phyloP scores from a whole-genome alignment of 2,797 vertebrate species.

The Tapirus indicus region DNA sequence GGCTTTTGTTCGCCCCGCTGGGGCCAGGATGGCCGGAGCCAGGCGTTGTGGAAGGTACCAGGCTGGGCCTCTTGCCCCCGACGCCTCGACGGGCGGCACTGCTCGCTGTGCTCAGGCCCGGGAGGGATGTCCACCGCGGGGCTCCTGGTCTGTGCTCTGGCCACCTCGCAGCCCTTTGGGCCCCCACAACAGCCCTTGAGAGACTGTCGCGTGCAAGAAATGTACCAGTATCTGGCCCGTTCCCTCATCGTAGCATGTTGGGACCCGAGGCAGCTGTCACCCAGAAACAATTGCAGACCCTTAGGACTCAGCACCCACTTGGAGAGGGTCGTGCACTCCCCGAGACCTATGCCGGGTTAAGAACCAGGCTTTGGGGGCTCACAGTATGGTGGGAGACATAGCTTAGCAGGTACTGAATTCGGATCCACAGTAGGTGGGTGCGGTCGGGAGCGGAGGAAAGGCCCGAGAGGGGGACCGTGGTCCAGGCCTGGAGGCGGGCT shows the following conservation, averaged over 20 bases:
- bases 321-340: background rate
- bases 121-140: background rate
- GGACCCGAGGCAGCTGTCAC: background rate
- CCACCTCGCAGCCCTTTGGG: background rate
- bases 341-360: background rate
- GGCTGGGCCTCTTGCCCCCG: background rate
- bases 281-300: background rate
- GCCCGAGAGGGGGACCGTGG: background rate
- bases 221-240: background rate
- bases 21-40: background rate
- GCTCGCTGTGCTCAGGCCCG: background rate
- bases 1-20: background rate
- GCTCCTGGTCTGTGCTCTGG: background rate
- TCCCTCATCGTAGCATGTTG: background rate
- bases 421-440: background rate
- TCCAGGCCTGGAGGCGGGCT: no score
- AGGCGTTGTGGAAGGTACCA: background rate
- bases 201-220: background rate
- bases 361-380: background rate
- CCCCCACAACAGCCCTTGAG: background rate
- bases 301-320: background rate
- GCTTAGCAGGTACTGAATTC: background rate
- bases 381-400: background rate
- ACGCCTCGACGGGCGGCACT: background rate
- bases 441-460: background rate